Conservation (phyloP, 1,140 invertebrate genomes). For the Leptoteleia sp. region DNA sequence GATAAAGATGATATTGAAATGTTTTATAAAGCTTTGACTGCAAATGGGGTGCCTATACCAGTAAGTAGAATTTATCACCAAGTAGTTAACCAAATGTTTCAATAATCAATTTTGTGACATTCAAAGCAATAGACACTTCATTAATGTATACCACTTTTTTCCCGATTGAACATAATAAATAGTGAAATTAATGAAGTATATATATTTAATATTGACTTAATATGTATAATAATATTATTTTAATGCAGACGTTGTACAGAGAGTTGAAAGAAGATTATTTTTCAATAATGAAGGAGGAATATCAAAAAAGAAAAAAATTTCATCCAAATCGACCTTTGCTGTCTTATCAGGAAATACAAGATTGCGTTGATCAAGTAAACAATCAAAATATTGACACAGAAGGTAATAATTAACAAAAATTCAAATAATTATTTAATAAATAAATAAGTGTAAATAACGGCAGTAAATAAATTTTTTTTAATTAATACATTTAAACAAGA, state of each 20-base stretch:
- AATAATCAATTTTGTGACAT: too few relatives aligned
- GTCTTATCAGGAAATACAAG: slow-evolving; percentile 87
- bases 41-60: slow-evolving; percentile 70
- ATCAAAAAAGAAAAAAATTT: slow-evolving; percentile 82
- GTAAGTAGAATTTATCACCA: slow-evolving; percentile 63
- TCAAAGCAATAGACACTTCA: too few relatives aligned
- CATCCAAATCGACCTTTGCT: slow-evolving; percentile 83
- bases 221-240: slow-evolving; percentile 10
- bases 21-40: slow-evolving; percentile 81
- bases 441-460: too few relatives aligned
- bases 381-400: slow-evolving; percentile 83
- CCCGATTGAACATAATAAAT: too few relatives aligned
- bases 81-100: too few relatives aligned
- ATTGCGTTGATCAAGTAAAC: slow-evolving; percentile 86
- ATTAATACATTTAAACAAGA: background rate
- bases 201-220: too few relatives aligned
- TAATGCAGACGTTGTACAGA: slow-evolving; percentile 78
- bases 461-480: background rate
- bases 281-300: slow-evolving; percentile 80
- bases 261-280: slow-evolving; percentile 83
- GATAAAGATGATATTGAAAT: slow-evolving; percentile 83
- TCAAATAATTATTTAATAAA: too few relatives aligned
- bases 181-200: too few relatives aligned
- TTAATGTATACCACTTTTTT: too few relatives aligned
- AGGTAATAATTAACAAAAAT: slow-evolving; percentile 72